Base-by-base conservation (phyloP, 2,888 invertebrate species). In the Volucella bombylans region DNA sequence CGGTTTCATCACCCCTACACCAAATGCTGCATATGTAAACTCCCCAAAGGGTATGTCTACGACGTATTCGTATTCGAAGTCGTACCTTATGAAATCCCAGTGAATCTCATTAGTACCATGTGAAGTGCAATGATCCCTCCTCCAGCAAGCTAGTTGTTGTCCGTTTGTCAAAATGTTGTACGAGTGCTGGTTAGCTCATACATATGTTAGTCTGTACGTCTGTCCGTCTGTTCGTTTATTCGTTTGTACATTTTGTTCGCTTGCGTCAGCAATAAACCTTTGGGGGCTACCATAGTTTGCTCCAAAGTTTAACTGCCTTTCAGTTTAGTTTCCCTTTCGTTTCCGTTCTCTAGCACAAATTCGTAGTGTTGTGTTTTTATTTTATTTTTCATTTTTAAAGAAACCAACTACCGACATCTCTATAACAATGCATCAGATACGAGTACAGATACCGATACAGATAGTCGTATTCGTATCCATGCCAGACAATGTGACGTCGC, bases 401-500 rank as follows among this genome's bases (percentile, higher is more conserved):
- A 73, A 54, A n/a, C 6, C 31, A 31, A 31, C 31, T 31, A 31
- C 31, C 31, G 31, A 15, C 67, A 49, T 57, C 14, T 61, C 23
- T 10, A 47, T 39, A 74, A 81, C 82, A 83, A 79, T 79, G 65
- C 59, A 80, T 80, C 69, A 74, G 80, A 79, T 79, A 80, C 71
- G 61, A 69, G 49, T 18, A 39, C 31, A 31, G 31, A 79, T 79
- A 80, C 80, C 54, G 65, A 49, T 18, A 39, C 6, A 31, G 31
- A 31, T 31, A 31, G 31, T 31, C 31, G 31, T 31, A 31, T 31
- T 31, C 31, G 31, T 62, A 43, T 18, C 23, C 77, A 49, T 69
- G n/a, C 79, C 69, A 83, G 82, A 83, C 82, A 83, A 79, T 74
- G 74, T 74, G 82, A 80, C 83, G 83, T 76, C 80, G 80, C 71